These are phyloP conservation scores for Virgularia gustaviana DNA, from an alignment of 92 coral and sea anemone species.

Conservation along the genomic window DNA sequence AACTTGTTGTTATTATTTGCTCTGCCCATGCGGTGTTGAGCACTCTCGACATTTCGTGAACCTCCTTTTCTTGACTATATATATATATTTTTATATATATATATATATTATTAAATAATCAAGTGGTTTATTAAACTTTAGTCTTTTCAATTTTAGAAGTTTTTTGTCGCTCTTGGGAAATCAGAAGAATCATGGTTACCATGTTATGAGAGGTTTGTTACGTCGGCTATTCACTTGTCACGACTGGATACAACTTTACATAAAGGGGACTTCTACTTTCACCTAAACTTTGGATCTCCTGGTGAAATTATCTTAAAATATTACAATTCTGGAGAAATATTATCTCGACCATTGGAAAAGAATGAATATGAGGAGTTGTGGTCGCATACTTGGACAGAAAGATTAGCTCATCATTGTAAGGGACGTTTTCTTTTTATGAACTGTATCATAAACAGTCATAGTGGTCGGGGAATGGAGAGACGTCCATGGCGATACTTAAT, in stretches of 20 bases:
- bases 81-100: not conserved
- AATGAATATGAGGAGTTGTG: constrained; percentile 72
- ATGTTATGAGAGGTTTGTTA: constrained; percentile 85
- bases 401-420: constrained; percentile 67
- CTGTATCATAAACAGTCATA: constrained; percentile 72
- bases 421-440: constrained; percentile 86
- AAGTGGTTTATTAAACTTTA: too few relatives aligned
- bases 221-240: constrained; percentile 66
- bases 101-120: not conserved
- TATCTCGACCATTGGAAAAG: constrained; percentile 72
- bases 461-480: constrained; percentile 67
- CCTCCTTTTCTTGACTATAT: too few relatives aligned
- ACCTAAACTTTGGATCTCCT: constrained; percentile 74
- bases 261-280: constrained; percentile 91
- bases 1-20: not conserved
- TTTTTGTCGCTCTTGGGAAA: constrained; percentile 64
- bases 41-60: too few relatives aligned
- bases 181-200: constrained; percentile 91
- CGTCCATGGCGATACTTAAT: constrained; percentile 95
- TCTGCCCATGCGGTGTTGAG: too few relatives aligned
- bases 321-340: constrained; percentile 70
- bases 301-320: constrained; percentile 80
- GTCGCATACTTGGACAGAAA: constrained; percentile 80
- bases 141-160: constrained; percentile 51
- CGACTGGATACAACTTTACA: constrained; percentile 65